A percentile compares a stretch with the other conserved stretches of the same genome.
These are phyloP conservation scores for Cephus sareptanus DNA, from an alignment of 2,888 invertebrate genomes.

Conservation along the genomic window DNA sequence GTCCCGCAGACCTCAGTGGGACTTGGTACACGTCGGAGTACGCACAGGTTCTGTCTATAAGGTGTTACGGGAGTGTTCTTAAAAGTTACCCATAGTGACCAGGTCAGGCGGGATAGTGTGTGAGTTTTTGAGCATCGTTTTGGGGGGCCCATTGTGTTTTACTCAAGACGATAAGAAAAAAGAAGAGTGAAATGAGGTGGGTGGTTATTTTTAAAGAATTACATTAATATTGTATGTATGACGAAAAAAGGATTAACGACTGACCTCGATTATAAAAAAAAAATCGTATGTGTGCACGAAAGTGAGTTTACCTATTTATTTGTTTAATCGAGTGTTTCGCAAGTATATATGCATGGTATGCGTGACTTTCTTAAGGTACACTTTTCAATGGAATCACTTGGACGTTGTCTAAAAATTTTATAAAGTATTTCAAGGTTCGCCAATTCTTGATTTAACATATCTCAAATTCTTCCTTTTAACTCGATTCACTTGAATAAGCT, in stretches of 20 bases:
- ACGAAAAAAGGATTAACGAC: not conserved
- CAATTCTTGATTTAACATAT: not conserved
- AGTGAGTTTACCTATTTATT: not conserved
- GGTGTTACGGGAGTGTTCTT: not conserved
- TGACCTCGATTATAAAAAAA: not conserved
- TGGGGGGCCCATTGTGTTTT: not conserved
- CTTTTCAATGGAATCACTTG: not conserved
- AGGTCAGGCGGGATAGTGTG: not conserved
- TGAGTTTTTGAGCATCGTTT: not conserved
- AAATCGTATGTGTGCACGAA: not conserved
- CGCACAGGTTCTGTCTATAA: conserved; percentile 7
- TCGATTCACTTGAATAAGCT: not conserved
- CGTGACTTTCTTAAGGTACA: not conserved
- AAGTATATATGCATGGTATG: not conserved
- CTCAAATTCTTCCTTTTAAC: not conserved
- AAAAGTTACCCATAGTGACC: not conserved
- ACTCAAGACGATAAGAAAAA: not conserved
- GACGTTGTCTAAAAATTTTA: not conserved
- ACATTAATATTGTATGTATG: not conserved
- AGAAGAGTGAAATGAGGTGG: not conserved
- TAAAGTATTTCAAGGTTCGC: not conserved
- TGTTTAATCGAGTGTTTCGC: not conserved
- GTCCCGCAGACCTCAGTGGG: conserved; percentile 16
- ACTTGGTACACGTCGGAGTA: conserved; percentile 28
- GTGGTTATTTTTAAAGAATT: not conserved